These are phyloP conservation scores for Catalaphyllia jardinei DNA, from an alignment of 64 coral and sea anemone species.

Conservation along the genomic window DNA sequence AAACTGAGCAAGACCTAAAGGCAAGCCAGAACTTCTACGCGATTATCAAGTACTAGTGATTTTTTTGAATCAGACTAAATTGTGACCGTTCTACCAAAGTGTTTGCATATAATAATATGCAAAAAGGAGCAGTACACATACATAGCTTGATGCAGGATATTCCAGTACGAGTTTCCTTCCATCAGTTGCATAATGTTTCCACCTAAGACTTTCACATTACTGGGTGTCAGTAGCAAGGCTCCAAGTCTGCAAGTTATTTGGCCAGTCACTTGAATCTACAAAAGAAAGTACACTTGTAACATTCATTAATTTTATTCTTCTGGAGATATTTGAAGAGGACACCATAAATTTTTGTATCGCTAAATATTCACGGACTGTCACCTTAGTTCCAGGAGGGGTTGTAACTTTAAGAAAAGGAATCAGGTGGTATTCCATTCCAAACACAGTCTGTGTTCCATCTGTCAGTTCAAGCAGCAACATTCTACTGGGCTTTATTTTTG, in stretches of 20 bases:
- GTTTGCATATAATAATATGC: too few relatives aligned
- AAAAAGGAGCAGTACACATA: slow-evolving; percentile 25
- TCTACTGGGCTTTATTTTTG: slow-evolving; percentile 72
- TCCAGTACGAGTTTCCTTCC: slow-evolving; percentile 80
- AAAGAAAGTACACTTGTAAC: background rate
- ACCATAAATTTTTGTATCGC: too few relatives aligned
- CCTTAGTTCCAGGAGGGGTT: slow-evolving; percentile 91
- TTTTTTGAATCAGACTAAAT: too few relatives aligned
- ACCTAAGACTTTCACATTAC: slow-evolving; percentile 65
- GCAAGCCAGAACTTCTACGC: too few relatives aligned
- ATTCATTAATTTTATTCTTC: background rate
- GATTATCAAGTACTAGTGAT: too few relatives aligned
- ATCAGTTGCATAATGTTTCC: slow-evolving; percentile 57
- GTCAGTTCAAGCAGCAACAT: slow-evolving; percentile 84
- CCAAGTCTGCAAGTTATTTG: slow-evolving; percentile 57
- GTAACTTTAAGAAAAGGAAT: slow-evolving; percentile 53
- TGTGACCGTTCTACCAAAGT: too few relatives aligned
- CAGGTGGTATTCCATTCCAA: slow-evolving; percentile 88
- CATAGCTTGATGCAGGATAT: slow-evolving; percentile 82
- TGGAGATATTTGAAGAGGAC: too few relatives aligned
- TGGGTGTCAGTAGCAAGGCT: slow-evolving; percentile 60
- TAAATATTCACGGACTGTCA: background rate
- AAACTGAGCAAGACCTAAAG: too few relatives aligned
- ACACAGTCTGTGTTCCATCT: slow-evolving; percentile 75
- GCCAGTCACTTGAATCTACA: slow-evolving; percentile 69